phyloP scores from a whole-genome alignment of 1,140 invertebrate genomes.

The Wiebesia pumilae region DNA sequence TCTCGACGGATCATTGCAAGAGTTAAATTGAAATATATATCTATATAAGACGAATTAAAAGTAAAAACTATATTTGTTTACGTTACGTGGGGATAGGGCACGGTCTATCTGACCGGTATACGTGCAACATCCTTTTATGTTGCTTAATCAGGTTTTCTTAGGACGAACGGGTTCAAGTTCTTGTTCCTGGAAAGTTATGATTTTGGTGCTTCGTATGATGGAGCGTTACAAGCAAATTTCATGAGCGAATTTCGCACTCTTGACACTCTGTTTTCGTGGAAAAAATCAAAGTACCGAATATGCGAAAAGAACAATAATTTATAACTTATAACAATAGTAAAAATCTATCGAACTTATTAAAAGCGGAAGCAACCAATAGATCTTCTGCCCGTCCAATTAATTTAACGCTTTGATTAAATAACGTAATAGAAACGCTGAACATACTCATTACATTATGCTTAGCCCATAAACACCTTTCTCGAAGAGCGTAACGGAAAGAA shows the following conservation, averaged over 20 bases:
- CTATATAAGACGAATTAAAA: neutral
- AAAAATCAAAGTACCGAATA: too few species aligned
- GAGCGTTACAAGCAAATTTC: too few species aligned
- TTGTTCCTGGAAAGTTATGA: neutral
- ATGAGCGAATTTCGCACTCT: too few species aligned
- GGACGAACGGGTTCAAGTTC: neutral
- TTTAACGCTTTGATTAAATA: neutral
- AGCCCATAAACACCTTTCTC: neutral
- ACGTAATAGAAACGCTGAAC: neutral
- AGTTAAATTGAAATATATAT: neutral
- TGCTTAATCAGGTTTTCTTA: neutral
- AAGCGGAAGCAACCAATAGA: neutral
- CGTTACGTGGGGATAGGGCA: neutral
- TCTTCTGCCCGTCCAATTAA: neutral
- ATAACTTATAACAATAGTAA: too few species aligned
- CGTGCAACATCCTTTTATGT: neutral
- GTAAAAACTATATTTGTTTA: neutral
- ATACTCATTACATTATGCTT: neutral
- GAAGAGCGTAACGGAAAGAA: neutral
- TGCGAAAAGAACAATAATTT: neutral
- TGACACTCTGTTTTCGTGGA: neutral
- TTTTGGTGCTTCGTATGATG: neutral
- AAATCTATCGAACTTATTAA: neutral
- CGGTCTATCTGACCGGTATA: neutral
- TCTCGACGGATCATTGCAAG: too few species aligned